Conservation (phyloP, 2,113 vertebrate species). For the Nycticorax nycticorax region DNA sequence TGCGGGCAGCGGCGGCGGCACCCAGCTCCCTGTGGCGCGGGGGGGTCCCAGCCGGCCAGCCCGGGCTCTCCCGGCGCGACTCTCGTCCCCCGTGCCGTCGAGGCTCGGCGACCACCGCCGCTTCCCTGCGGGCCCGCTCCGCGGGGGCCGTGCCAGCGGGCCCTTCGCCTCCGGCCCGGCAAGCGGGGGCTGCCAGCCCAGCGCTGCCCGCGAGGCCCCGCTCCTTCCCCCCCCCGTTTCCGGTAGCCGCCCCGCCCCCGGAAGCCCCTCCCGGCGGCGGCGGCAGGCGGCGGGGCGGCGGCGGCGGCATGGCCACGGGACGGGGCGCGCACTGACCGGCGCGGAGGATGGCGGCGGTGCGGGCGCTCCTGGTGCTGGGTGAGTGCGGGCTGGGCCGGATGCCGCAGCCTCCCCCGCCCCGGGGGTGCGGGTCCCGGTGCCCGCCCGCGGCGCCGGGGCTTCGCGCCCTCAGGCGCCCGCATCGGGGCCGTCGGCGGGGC, state of each 20-base stretch:
- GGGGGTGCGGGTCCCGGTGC: not conserved
- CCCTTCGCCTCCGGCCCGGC: not conserved
- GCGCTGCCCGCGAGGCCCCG: not conserved
- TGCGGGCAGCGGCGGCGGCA: not conserved
- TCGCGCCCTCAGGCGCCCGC: not conserved
- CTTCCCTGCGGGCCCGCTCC: too few species aligned
- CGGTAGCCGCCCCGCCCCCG: slow-evolving; percentile 19
- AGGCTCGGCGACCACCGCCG: not conserved
- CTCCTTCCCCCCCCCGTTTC: not conserved
- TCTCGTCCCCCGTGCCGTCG: too few species aligned
- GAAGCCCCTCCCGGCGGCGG: slow-evolving; percentile 18
- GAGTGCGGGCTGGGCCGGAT: not conserved
- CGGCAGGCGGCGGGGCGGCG: not conserved
- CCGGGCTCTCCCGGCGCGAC: not conserved
- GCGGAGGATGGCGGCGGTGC: slow-evolving; percentile 38
- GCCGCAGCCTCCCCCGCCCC: not conserved
- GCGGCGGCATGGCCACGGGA: slow-evolving; percentile 26
- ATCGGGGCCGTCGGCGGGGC: not conserved
- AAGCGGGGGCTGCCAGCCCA: too few species aligned
- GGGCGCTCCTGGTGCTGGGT: slow-evolving; percentile 30
- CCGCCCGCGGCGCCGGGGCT: not conserved
- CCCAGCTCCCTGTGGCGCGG: not conserved
- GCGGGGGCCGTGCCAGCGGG: not conserved
- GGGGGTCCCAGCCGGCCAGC: not conserved
- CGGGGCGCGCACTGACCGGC: not conserved